These are phyloP conservation scores for Cromileptes altivelis DNA, from an alignment of 2,113 vertebrate genomes.

Conservation along the genomic window DNA sequence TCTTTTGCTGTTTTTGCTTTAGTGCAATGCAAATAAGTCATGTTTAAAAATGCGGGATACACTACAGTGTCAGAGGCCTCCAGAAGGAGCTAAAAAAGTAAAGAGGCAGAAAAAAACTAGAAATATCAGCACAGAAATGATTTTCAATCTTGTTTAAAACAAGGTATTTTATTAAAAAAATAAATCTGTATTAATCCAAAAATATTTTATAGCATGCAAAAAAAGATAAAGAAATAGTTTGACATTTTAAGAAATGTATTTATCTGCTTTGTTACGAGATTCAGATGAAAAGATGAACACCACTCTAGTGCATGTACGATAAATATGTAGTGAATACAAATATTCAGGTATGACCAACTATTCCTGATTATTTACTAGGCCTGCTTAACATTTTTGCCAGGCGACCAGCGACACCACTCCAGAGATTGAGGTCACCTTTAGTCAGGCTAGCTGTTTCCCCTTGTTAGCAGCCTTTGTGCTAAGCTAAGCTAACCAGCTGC, in stretches of 20 bases:
- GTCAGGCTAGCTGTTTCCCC: neutral
- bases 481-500: neutral
- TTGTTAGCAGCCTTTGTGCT: neutral
- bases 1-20: neutral
- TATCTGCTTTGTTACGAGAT: no score
- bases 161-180: neutral
- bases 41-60: neutral
- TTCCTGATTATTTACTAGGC: no score
- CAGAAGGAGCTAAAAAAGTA: neutral
- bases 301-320: no score
- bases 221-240: neutral
- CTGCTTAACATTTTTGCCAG: neutral
- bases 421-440: neutral
- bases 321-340: no score
- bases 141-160: neutral
- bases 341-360: no score
- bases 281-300: no score
- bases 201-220: neutral
- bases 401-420: neutral
- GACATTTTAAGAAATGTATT: no score
- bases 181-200: neutral
- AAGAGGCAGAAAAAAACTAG: neutral
- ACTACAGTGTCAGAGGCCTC: neutral
- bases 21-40: neutral
- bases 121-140: neutral